Evolutionary conservation across 1,140 invertebrate genomes (phyloP), one percentile per base, ranked within the genome.

Genomic region (Nephila pilipes): DNA sequence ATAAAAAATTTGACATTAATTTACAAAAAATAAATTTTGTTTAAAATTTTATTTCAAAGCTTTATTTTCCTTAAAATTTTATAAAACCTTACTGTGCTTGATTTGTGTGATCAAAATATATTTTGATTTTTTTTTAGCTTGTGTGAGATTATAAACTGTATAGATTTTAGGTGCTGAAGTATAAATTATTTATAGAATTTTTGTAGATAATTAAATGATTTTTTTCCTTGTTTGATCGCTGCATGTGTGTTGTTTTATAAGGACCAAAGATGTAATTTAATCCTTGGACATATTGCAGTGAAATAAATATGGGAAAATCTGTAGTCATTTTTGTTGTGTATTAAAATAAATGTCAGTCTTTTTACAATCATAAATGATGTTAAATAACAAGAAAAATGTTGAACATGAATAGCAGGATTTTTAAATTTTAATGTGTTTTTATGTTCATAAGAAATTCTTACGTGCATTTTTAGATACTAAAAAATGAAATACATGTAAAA

Each of bases 191-290:
- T 54, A 90, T 90, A 92, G 80, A 32, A 54, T 55, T 65, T 81
- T 92, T 92, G 80, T 92, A 65, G 58, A 85, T 54, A 85, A 60
- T 18, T 22, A 20, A n/a, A 14, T 81, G 36, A 60, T 22, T 46
- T 60, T 63, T 88, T 58, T 38, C 63, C 25, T 63, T 75, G 16
- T 83, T 63, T 83, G 57, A 29, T 85, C 81, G 58, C 90, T 85
- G 81, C 81, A 90, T 54, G 54, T 85, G 38, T 32, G 83, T 85
- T 92, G 60, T 83, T 89, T 89, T 60, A 20, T 92, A 92, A 65
- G 90, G 90, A 92, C 90, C 90, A 92, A 92, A 92, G 90, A 92
- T 69, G 58, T 92, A 90, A 57, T 85, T 85, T 92, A n/a, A 85
- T 92, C 81, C 81, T 79, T 90, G 63, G 69, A 79, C 32, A 92